Percentiles rank a stretch among this genome's conserved stretches.
Conservation (phyloP, 2,797 vertebrate genomes). For the Steatocranus sp. region DNA sequence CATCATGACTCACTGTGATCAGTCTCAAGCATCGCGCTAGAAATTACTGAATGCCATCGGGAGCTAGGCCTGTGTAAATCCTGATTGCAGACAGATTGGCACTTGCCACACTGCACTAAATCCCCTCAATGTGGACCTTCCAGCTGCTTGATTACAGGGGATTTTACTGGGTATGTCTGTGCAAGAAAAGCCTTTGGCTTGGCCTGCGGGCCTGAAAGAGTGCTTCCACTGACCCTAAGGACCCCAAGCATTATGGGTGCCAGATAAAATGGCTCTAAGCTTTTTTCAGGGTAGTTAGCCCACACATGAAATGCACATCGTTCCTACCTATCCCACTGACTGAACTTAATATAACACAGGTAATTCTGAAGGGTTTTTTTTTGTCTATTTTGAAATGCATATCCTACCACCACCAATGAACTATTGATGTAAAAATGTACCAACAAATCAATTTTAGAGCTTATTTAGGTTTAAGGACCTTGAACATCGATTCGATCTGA, state of each 20-base stretch:
- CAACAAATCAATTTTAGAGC: slow-evolving; percentile 33
- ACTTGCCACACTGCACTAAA: slow-evolving; percentile 59
- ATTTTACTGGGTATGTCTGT: slow-evolving; percentile 46
- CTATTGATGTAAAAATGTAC: slow-evolving; percentile 42
- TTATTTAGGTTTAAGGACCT: slow-evolving; percentile 53
- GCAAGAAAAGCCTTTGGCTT: slow-evolving; percentile 32
- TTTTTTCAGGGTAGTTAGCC: not conserved
- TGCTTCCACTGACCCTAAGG: slow-evolving; percentile 40
- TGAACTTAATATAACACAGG: not conserved
- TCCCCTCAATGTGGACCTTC: slow-evolving; percentile 50
- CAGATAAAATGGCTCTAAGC: slow-evolving; percentile 6
- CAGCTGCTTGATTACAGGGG: slow-evolving; percentile 66
- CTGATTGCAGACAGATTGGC: slow-evolving; percentile 57
- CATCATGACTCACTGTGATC: slow-evolving; percentile 15
- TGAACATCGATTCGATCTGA: slow-evolving; percentile 49
- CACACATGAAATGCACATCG: not conserved
- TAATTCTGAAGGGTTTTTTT: not conserved
- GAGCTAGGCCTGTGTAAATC: slow-evolving; percentile 34
- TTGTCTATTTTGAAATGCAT: not conserved
- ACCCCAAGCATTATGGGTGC: slow-evolving; percentile 19
- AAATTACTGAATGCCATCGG: slow-evolving; percentile 18
- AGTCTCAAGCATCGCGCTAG: not conserved
- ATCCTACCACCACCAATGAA: slow-evolving; percentile 2
- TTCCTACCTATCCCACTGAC: not conserved
- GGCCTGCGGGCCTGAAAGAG: slow-evolving; percentile 18